A percentile compares a stretch with the other conserved stretches of the same genome.
Evolutionary conservation across 2,113 vertebrate species (phyloP).

Genomic region (Puma concolor): DNA sequence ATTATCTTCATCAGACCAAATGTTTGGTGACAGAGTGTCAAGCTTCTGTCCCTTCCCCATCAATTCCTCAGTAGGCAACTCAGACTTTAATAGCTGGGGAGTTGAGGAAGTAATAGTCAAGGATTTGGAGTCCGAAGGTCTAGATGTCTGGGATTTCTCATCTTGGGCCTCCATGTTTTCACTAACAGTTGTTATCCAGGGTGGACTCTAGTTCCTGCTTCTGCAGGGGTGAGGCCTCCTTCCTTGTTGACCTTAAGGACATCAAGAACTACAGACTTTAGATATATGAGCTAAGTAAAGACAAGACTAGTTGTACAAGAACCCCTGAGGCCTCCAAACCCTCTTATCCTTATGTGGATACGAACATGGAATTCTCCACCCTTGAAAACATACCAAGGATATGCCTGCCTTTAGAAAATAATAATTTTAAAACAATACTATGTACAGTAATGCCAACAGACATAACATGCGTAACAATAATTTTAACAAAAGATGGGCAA

Average conservation of each 20-base stretch:
- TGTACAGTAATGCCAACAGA: neutral
- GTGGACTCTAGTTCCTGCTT: neutral
- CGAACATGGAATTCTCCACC: neutral
- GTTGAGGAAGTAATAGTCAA: rapidly evolving
- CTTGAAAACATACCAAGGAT: neutral
- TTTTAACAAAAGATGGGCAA: neutral
- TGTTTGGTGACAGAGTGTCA: neutral
- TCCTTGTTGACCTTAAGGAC: neutral
- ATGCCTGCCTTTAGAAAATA: neutral
- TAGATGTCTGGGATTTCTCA: neutral
- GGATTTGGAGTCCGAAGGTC: neutral
- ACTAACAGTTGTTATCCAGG: neutral
- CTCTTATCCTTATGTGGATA: neutral
- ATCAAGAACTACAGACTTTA: neutral
- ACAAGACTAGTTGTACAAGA: neutral
- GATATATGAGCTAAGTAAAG: neutral
- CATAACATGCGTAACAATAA: neutral
- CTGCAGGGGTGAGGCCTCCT: neutral
- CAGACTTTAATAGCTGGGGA: rapidly evolving
- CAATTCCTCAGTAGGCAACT: rapidly evolving
- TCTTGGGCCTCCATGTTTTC: neutral
- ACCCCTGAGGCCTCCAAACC: neutral
- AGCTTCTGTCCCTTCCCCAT: rapidly evolving
- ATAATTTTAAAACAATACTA: neutral
- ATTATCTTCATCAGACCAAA: neutral